Evolutionary conservation across 2,113 vertebrate species (phyloP), one percentile per base, ranked within the genome.

Genomic region (Trinectes maculatus): DNA sequence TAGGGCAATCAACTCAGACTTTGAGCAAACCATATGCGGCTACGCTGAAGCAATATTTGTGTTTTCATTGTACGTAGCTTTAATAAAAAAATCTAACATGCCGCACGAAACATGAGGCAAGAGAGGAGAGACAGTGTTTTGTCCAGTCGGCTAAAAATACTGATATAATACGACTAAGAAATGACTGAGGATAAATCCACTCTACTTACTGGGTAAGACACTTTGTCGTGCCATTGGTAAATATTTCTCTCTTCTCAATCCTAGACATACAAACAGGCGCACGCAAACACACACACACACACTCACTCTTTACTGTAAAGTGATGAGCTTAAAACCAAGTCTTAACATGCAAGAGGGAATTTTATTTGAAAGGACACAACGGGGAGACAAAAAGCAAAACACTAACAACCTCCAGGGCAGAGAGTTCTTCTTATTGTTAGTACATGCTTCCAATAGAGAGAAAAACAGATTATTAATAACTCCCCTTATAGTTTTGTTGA

Each of bases 391-490:
- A 72, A 58, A 46, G 33, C 29, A 55, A 61, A 73, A 54, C n/a
- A 57, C n/a, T 13, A 67, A 46, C 37, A 60, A 46, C 34, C 18
- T 65, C 22, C 52, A 47, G 60, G 66, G 58, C 24, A 52, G 16
- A 48, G 26, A 53, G 21, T 43, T 43, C 3, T 24, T 39, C 33
- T 74, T 61, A 54, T 81, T 61, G 24, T 81, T 66, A 53, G 51
- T 61, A 42, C 67, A 49, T 47, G 70, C 68, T 69, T 74, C 66
- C 64, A 71, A 78, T 66, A 61, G 29, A 51, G 55, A 71, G 61
- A 34, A 65, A 85, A 71, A 83, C 66, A 84, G 34, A 74, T 82
- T 74, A 85, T 86, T 78, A 88, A 79, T 82, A 88, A 76, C 63
- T 79, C 68, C 28, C 43, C 44, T 31, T 71, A 80, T 82, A 87